Base-by-base conservation (phyloP, 23 tunicate species). In the Ciona savignyi region DNA sequence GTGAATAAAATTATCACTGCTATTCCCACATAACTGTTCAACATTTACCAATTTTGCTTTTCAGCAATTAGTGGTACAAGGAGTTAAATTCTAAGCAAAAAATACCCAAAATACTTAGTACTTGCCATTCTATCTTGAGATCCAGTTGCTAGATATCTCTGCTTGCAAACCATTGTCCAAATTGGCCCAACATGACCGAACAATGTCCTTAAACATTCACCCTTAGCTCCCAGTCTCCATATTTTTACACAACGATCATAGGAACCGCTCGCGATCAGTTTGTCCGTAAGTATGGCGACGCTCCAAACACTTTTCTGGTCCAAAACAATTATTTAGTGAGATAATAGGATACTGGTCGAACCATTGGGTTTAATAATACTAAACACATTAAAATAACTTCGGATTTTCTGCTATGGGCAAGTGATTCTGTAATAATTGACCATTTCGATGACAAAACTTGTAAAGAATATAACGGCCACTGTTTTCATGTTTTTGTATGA, bases 281-380 rank as follows among this genome's bases (percentile, higher is more conserved):
- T 67, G 0, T 71, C 71, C 27, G 88, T 81, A 35, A 81, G 27
- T 1, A 88, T 78, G 62, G 87, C 96, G 20, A 88, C 96, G 60
- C 78, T 67, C 96, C 96, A 88, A 64, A 88, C 84, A 29, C 96
- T 86, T 81, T 88, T 88, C 73, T 74, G 34, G 30, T n/a, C n/a
- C n/a, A n/a, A n/a, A n/a, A n/a, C n/a, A n/a, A n/a, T n/a, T n/a
- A n/a, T n/a, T n/a, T n/a, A n/a, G n/a, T n/a, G n/a, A n/a, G n/a
- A n/a, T n/a, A n/a, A n/a, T n/a, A n/a, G n/a, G n/a, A n/a, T n/a
- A n/a, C n/a, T n/a, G n/a, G n/a, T n/a, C n/a, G n/a, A n/a, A n/a
- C n/a, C n/a, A n/a, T n/a, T n/a, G n/a, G n/a, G n/a, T n/a, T n/a
- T n/a, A n/a, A n/a, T n/a, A n/a, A n/a, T n/a, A n/a, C n/a, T n/a